Evolutionary conservation across 2,113 vertebrate species (phyloP), one percentile per base, ranked within the genome.

Genomic region (Lophura nycthemera): DNA sequence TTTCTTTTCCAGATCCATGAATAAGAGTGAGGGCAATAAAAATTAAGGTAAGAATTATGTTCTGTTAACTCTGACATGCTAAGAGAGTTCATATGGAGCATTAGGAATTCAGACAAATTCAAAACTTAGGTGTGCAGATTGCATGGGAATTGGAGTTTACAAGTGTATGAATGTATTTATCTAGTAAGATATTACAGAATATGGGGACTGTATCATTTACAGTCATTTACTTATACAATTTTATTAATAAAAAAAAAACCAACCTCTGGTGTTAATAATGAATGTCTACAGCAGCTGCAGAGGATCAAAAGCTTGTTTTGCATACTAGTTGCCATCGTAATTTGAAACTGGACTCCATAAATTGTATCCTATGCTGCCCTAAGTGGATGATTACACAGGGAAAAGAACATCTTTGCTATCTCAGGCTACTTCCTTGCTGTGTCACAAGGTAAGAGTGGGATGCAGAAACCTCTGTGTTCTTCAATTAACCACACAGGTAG

Each of bases 41-140:
- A 78, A 13, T 10, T 7, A 66, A 7, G 32, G 3, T 52, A 84
- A 63, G 40, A 22, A 30, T 76, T 70, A 43, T 13, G 3, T 34
- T 10, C 2, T 6, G 6, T 19, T 57, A 56, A 42, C 7, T 59
- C 45, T 5, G 11, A 66, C 32, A 59, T 74, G 56, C 6, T 40
- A 24, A 60, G 36, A 60, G 36, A 57, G 54, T 25, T 85, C 22
- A 19, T 57, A 45, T 36, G 30, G 21, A 66, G 1, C 8, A 4
- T 61, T 38, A 48, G 6, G 6, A 7, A 61, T 14, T 14, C 3
- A 1, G 30, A 6, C 19, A 13, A 13, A 7, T 24, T 17, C 6
- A 34, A 21, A 69, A 13, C 0, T 57, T 22, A 21, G 7, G 5
- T 0, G 0, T 63, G 50, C 2, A 2, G 4, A 70, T 83, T 30